Base-by-base conservation (phyloP, 2,113 vertebrate genomes). In the Crotalus tigris region DNA sequence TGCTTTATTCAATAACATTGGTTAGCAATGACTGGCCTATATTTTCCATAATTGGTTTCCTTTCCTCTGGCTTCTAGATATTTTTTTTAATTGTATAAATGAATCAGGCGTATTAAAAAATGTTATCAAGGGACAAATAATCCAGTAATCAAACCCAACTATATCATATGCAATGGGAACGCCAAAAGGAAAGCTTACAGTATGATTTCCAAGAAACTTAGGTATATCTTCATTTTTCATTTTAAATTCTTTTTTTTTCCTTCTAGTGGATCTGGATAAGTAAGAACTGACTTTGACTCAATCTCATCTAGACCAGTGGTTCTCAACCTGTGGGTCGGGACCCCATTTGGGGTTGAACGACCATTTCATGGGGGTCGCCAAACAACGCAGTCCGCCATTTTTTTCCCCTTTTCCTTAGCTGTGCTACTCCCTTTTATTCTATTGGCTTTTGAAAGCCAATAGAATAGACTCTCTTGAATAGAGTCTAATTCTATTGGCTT, bases 31-130 rank as follows among this genome's bases (percentile, higher is more conserved):
- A 81, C 95, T 91, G 85, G 15, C 59, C 92, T 94, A 90, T 91
- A 91, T 94, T 94, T 51, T 81, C 23, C 1, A 11, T 96, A 96
- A 96, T 96, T 95, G 94, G 92, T 92, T 81, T 92, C 6, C 0
- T 85, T 93, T 92, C 95, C 95, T 94, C 95, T 96, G 95, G 91
- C 92, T 12, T 46, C 49, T 94, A 59, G 94, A 90, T 91, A 2
- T 94, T n/a, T 92, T 92, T 92, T 92, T 92, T 93, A 69, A 21
- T 90, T 94, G 29, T 92, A 75, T 69, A 93, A 91, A 93, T 93
- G 0, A 91, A 95, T 96, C 87, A 59, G 57, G 1, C 90, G 46
- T 92, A 94, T 95, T 91, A 95, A 96, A 95, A 54, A 59, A 85
- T 95, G 91, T 92, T 95, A 93, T 92, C 92, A 90, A 90, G 44